phyloP scores from a whole-genome alignment of 2,797 vertebrate genomes.

The Sebastes minor region DNA sequence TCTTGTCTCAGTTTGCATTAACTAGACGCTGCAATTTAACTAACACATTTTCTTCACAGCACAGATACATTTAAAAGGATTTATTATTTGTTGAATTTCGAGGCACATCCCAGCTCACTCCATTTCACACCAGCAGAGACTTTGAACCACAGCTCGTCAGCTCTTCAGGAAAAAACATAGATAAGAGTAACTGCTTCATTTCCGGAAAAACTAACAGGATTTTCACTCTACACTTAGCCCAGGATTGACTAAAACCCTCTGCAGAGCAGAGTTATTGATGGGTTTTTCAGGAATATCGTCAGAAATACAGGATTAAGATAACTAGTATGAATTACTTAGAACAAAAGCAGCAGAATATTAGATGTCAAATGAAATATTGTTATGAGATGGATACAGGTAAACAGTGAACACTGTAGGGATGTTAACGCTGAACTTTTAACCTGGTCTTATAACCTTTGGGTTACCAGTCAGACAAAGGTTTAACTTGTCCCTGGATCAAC shows the following conservation, averaged over 20 bases:
- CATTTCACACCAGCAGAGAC: neutral
- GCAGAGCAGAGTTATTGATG: neutral
- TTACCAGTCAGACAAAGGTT: neutral
- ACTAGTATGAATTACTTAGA: neutral
- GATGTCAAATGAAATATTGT: neutral
- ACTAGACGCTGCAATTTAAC: neutral
- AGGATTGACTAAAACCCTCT: neutral
- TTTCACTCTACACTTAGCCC: neutral
- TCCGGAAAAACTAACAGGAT: neutral
- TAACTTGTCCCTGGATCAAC: neutral
- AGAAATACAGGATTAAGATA: neutral
- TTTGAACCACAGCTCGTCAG: neutral
- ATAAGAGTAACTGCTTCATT: neutral
- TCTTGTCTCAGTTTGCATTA: neutral
- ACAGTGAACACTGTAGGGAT: neutral
- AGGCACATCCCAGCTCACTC: constrained; percentile 2
- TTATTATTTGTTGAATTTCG: neutral
- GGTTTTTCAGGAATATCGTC: neutral
- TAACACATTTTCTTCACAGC: neutral
- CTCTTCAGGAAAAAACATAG: neutral
- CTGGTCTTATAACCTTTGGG: neutral
- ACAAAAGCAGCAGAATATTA: neutral
- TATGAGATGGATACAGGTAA: neutral
- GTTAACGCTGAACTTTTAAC: neutral
- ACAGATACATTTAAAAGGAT: neutral